Evolutionary conservation across 2,888 invertebrate species (phyloP), one percentile per base, ranked within the genome.

Genomic region (Melinopterus prodromus): DNA sequence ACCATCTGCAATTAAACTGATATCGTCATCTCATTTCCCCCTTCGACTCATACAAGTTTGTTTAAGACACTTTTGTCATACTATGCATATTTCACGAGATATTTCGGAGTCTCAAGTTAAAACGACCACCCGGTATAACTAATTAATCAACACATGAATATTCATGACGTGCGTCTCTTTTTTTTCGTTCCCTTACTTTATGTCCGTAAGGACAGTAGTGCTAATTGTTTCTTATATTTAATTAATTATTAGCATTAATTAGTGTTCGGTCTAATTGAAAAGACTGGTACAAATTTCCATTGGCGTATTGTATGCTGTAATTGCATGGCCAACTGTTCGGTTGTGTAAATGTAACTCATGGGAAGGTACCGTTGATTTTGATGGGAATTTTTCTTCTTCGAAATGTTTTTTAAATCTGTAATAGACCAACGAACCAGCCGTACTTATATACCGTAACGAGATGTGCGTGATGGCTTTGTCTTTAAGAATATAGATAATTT

Each of bases 151-250:
- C 53, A 53, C 12, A 53, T 53, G 53, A 53, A 53, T 53, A 53
- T 53, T 53, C 53, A 53, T 53, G 1, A 1, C 26, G 53, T 53
- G 12, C 7, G 7, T 12, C 12, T 12, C 12, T 53, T 7, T 53
- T 53, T 53, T 53, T 53, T 53, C 53, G 26, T 26, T 26, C 26
- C 26, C 26, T 26, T 53, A 53, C 2, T 53, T 53, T 53, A 53
- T 74, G 37, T 74, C 36, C 74, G 74, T 35, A 37, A 74, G 37
- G 74, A 74, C 37, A 74, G 37, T 37, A 74, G 74, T 74, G 74
- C 74, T 74, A 74, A 74, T 74, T 74, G 74, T 74, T 74, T 74
- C 37, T 74, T 36, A 36, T 36, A 35, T 74, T 74, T 74, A 74
- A 74, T 74, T 74, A 74, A n/a, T 36, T 36, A 35, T 37, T 26